Conservation (phyloP, 2,113 vertebrate genomes). For the Ctenodactylus gundi region DNA sequence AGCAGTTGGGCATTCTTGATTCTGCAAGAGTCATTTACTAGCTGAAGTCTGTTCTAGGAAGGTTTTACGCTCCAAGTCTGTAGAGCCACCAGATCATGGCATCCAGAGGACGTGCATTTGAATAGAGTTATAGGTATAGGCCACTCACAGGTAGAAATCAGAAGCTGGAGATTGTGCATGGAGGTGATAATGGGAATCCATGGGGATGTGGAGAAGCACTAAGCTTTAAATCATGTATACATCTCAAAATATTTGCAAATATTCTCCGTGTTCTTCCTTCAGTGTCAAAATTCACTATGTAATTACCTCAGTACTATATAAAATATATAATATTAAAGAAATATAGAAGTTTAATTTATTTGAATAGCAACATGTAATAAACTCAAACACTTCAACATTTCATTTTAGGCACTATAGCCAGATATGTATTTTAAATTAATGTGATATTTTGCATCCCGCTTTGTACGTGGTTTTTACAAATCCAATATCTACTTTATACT, state of each 20-base stretch:
- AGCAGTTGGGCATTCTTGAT: background rate
- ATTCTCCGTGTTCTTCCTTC: background rate
- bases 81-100: background rate
- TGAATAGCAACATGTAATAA: background rate
- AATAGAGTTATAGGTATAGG: background rate
- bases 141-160: background rate
- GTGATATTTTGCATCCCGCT: background rate
- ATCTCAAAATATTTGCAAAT: background rate
- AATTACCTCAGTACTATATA: background rate
- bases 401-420: background rate
- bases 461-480: background rate
- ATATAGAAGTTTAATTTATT: background rate
- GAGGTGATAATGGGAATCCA: background rate
- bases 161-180: background rate
- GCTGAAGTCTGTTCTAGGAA: background rate
- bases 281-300: background rate
- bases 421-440: background rate
- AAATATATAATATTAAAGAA: background rate
- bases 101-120: background rate
- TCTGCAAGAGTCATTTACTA: accelerated
- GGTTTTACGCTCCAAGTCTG: background rate
- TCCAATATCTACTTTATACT: background rate
- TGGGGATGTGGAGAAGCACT: background rate
- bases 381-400: background rate
- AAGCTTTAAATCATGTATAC: background rate